phyloP scores from a whole-genome alignment of 2,888 invertebrate genomes.

The Drosophila gaucha region DNA sequence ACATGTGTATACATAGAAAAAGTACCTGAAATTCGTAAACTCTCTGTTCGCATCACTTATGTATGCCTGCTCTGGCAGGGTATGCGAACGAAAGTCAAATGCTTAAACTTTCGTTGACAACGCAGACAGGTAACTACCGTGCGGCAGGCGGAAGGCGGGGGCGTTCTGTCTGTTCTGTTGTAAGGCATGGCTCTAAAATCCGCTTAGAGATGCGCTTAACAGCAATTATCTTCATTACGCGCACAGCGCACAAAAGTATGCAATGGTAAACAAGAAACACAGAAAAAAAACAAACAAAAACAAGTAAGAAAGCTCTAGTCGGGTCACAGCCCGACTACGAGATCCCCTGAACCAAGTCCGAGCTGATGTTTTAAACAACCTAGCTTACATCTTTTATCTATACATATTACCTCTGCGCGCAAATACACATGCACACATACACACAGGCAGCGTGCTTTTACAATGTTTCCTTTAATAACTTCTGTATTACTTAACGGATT shows the following conservation, averaged over 20 bases:
- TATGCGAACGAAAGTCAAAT: conserved; percentile 30
- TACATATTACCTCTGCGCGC: no score
- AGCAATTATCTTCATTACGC: conserved; percentile 79
- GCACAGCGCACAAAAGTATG: conserved; percentile 65
- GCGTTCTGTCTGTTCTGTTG: conserved; percentile 1
- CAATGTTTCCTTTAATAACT: no score
- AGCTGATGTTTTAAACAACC: no score
- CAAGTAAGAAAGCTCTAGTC: no score
- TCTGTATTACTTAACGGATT: no score
- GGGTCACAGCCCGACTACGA: no score
- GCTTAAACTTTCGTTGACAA: conserved; percentile 37
- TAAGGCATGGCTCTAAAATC: conserved; percentile 59
- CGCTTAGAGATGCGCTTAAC: conserved; percentile 74
- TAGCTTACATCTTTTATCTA: no score
- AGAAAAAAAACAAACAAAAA: no score
- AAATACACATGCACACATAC: no score
- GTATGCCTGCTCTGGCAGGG: conserved; percentile 10
- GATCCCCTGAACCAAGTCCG: no score
- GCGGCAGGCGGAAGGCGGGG: neutral
- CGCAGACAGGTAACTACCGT: conserved; percentile 28
- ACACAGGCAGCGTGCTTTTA: no score
- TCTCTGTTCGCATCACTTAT: no score
- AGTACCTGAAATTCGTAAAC: neutral
- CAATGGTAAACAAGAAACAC: conserved; percentile 43
- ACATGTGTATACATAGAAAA: neutral